Percentiles rank a stretch among this genome's conserved stretches.
Conservation (phyloP, 2,113 vertebrate genomes). For the Nothobranchius furzeri region DNA sequence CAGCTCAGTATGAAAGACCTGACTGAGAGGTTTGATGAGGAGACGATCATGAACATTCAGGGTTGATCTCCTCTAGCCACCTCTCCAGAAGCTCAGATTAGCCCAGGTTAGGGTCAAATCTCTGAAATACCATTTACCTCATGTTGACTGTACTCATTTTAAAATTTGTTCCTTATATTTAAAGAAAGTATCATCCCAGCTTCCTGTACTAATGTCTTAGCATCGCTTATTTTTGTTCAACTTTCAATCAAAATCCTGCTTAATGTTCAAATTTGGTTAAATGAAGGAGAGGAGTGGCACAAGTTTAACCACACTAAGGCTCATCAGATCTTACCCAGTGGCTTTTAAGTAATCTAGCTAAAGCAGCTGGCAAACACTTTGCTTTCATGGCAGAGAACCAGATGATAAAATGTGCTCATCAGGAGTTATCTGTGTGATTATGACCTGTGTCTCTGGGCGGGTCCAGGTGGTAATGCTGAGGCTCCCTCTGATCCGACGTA, state of each 20-base stretch:
- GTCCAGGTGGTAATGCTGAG: slow-evolving; percentile 81
- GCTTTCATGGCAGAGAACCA: background rate
- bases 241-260: no score
- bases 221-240: no score
- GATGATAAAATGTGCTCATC: background rate
- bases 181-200: no score
- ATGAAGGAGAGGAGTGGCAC: no score
- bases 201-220: no score
- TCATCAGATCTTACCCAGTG: background rate
- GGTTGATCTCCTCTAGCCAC: background rate
- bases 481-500: slow-evolving; percentile 82
- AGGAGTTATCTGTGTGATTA: background rate
- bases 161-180: no score
- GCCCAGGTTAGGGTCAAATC: no score
- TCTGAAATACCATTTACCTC: no score
- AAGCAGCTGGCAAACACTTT: background rate
- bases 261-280: no score
- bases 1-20: slow-evolving; percentile 14
- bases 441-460: slow-evolving; percentile 78
- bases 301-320: background rate
- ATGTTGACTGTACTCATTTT: no score
- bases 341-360: background rate
- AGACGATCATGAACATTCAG: background rate
- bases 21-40: slow-evolving; percentile 2
- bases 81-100: no score